Base-by-base conservation (phyloP, 1,140 invertebrate species). In the Caerostris darwini region DNA sequence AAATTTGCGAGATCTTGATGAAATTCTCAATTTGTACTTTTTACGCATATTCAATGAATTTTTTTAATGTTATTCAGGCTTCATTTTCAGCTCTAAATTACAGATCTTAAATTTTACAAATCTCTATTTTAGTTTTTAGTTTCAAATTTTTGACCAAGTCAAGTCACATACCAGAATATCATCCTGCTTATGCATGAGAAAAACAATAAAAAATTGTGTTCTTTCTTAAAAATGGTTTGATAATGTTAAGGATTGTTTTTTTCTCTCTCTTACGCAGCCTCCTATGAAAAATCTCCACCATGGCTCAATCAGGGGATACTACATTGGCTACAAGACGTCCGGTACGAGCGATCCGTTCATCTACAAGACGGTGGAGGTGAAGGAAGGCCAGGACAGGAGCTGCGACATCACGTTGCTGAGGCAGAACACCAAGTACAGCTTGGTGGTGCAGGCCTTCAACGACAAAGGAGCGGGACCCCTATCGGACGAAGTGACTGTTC, bases 381-480 rank as follows among this genome's bases (percentile, higher is more conserved):
- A 50, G 6, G 92, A 93, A 7, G 82, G 88, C 0, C 81, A 94
- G 59, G 94, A 94, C 10, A 67, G 86, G 7, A 86, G 77, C 64
- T 94, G 94, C 53, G 94, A 94, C 14, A 5, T 95, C 53, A 95
- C 94, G 10, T 61, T 94, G 57, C 94, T 95, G 3, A 83, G 93
- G 10, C 59, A 92, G 67, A 86, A 94, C n/a, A 96, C 96, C 7
- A 95, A 96, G 88, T 97, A 97, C 95, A 95, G 95, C 0, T 95
- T 97, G 12, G 96, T 96, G 59, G 96, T 97, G 14, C 96, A 96
- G 94, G 96, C 96, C 10, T 97, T 96, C 94, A 97, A 97, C 8
- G 94, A 94, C 71, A 97, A 98, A 94, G 96, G 96, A 7, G 95
- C 95, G n/a, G 96, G 96, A 91, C 96, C 96, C 3, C 95, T 95